Conservation (phyloP, 2,888 invertebrate genomes). For the Aphrophora alni region DNA sequence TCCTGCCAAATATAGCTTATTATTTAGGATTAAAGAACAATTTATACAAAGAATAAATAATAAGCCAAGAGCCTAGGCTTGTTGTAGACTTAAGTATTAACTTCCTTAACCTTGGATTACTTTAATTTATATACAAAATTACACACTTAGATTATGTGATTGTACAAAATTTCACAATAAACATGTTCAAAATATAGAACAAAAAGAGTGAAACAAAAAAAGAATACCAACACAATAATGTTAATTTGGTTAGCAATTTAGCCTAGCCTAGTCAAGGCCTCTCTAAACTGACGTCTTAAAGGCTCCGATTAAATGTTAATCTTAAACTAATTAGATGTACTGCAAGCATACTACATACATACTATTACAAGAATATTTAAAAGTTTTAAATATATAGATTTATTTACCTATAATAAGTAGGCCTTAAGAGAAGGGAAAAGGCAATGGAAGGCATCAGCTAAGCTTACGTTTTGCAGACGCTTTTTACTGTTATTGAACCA, state of each 20-base stretch:
- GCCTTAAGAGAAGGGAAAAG: conserved; percentile 35
- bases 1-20: too few relatives aligned
- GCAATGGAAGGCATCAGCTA: conserved; percentile 38
- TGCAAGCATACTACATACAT: background rate
- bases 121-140: background rate
- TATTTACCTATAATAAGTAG: conserved; percentile 32
- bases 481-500: conserved; percentile 20
- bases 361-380: background rate
- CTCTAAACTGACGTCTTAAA: background rate
- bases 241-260: background rate
- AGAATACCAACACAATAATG: background rate
- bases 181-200: background rate
- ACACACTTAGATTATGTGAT: background rate
- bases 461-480: conserved; percentile 36
- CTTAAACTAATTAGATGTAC: too few relatives aligned
- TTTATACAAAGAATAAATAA: too few relatives aligned
- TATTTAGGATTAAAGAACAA: too few relatives aligned
- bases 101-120: background rate
- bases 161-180: background rate
- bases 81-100: background rate
- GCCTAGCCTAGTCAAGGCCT: background rate
- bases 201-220: background rate
- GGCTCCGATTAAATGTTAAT: background rate
- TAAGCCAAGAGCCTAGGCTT: too few relatives aligned
- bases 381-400: background rate